Evolutionary conservation across 2,113 vertebrate species (phyloP).

Genomic region (Atlantisia rogersi): DNA sequence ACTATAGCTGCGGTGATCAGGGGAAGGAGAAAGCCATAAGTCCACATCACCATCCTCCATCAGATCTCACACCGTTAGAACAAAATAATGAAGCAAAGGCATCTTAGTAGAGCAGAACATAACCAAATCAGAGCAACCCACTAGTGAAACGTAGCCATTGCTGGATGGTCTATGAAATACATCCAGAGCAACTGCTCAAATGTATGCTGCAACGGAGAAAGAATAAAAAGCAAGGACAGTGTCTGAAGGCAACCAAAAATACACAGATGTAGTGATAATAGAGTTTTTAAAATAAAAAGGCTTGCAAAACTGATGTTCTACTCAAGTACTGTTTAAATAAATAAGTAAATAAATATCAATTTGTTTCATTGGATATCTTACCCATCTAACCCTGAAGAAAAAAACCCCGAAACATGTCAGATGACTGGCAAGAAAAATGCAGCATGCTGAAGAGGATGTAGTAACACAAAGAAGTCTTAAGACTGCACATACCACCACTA

Average conservation of each 20-base stretch:
- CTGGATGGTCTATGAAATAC: not conserved
- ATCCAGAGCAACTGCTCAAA: not conserved
- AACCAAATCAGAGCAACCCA: not conserved
- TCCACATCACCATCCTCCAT: not conserved
- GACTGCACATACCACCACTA: rapidly evolving
- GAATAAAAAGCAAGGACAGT: not conserved
- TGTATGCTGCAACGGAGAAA: not conserved
- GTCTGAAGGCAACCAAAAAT: not conserved
- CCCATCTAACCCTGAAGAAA: not conserved
- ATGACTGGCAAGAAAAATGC: not conserved
- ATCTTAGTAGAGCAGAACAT: not conserved
- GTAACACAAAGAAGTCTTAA: not conserved
- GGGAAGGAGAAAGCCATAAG: not conserved
- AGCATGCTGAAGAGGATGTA: not conserved
- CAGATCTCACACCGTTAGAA: not conserved
- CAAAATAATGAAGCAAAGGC: not conserved
- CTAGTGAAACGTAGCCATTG: not conserved
- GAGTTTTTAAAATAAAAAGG: not conserved
- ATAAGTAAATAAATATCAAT: too few relatives aligned
- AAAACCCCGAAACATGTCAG: not conserved
- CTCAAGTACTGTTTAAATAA: not conserved
- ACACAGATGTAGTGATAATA: not conserved
- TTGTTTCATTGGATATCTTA: not conserved
- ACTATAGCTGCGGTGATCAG: not conserved
- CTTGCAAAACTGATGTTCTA: not conserved